Evolutionary conservation across 2,113 vertebrate genomes (phyloP).

Genomic region (Mesembrinibis cayennensis): DNA sequence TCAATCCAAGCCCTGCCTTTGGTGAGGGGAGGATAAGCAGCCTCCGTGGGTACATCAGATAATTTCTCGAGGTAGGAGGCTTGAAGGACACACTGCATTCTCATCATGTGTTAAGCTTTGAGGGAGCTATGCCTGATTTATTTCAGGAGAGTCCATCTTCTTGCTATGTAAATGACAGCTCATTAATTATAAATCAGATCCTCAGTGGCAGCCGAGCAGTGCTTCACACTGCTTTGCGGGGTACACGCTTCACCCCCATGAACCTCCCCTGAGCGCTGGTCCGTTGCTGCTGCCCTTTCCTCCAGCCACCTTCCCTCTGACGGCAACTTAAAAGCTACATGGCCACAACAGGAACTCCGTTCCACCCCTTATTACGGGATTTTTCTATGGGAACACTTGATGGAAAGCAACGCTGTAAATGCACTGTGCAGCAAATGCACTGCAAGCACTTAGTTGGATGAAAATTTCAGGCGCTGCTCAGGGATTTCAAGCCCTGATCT

Average conservation of each 20-base stretch:
- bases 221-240: neutral
- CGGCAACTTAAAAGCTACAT: rapidly evolving
- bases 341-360: neutral
- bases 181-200: neutral
- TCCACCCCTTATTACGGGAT: neutral
- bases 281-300: neutral
- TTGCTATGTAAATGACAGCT: neutral
- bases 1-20: neutral
- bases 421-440: neutral
- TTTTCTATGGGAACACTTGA: neutral
- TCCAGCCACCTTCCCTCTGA: neutral
- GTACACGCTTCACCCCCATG: neutral
- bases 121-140: neutral
- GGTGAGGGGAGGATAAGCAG: neutral
- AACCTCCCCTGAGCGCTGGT: neutral
- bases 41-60: neutral
- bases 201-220: neutral
- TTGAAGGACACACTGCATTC: neutral
- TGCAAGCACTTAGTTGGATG: neutral
- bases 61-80: neutral
- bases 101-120: neutral
- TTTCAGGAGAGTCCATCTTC: neutral
- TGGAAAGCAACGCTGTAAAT: neutral
- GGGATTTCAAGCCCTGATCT: neutral
- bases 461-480: neutral